A percentile compares a stretch with the other conserved stretches of the same genome.
Conservation (phyloP, 2,113 vertebrate genomes). For the Zapus hudsonius region DNA sequence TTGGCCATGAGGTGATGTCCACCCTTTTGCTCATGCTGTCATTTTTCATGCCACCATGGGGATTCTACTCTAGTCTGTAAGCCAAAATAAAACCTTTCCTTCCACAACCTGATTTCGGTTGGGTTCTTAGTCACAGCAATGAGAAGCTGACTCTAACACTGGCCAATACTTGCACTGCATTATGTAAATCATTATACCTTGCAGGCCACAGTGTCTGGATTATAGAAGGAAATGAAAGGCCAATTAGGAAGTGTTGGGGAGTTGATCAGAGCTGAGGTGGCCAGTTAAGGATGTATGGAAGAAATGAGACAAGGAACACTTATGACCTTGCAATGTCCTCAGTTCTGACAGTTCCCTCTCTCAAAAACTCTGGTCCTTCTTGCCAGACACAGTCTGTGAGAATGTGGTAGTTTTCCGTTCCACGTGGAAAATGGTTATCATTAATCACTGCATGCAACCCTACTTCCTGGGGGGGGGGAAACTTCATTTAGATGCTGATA, state of each 20-base stretch:
- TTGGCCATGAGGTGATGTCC: no score
- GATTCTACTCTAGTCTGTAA: no score
- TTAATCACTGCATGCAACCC: conserved; percentile 49
- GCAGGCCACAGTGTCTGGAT: neutral
- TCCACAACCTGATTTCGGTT: no score
- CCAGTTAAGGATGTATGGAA: neutral
- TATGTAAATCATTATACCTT: neutral
- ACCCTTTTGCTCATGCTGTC: no score
- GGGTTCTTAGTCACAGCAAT: no score
- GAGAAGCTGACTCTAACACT: no score
- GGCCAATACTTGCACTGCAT: no score
- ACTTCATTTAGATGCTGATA: conserved; percentile 63
- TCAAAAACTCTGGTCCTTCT: neutral
- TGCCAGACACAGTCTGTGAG: neutral
- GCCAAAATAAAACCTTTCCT: no score
- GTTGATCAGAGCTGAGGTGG: neutral
- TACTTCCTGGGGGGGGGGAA: conserved; percentile 56
- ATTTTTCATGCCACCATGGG: no score
- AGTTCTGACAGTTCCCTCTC: neutral
- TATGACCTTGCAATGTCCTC: neutral
- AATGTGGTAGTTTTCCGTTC: conserved; percentile 62
- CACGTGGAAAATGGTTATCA: conserved; percentile 59
- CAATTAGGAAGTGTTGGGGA: neutral
- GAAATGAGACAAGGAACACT: neutral
- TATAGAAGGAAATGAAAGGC: neutral